Percentiles rank a stretch among this genome's conserved stretches.
Conservation (phyloP, 2,888 invertebrate species). For the Erebia palarica region DNA sequence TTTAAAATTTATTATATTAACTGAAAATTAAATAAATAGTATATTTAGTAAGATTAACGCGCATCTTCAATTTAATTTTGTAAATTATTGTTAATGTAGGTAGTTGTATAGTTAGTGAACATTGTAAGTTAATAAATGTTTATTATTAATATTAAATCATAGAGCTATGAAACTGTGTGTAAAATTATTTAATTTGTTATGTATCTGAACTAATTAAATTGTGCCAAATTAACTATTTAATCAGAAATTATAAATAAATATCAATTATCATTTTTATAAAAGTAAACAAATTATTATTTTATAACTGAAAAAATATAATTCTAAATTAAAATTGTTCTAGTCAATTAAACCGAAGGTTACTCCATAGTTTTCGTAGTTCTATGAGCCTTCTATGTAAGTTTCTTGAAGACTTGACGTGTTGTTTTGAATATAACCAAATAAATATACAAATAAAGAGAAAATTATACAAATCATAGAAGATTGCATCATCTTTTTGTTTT, state of each 20-base stretch:
- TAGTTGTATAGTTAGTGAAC: slow-evolving; percentile 52
- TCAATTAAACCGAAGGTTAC: slow-evolving; percentile 14
- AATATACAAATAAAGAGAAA: slow-evolving; percentile 58
- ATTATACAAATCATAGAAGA: slow-evolving; percentile 66
- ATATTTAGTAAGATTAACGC: slow-evolving; percentile 8
- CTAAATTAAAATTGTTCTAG: slow-evolving; percentile 16
- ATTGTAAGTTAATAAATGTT: slow-evolving; percentile 47
- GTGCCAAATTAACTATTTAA: slow-evolving; percentile 36
- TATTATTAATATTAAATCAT: slow-evolving; percentile 43
- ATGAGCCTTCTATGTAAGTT: slow-evolving; percentile 48
- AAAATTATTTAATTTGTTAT: background rate
- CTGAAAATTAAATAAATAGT: background rate
- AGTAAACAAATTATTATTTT: background rate
- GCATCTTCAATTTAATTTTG: slow-evolving; percentile 41
- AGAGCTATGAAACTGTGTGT: slow-evolving; percentile 46
- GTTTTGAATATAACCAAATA: slow-evolving; percentile 63
- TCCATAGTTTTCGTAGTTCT: slow-evolving; percentile 42
- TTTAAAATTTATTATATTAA: background rate
- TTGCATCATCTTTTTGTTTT: slow-evolving; percentile 64
- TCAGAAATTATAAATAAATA: background rate
- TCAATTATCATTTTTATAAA: background rate
- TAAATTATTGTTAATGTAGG: slow-evolving; percentile 64
- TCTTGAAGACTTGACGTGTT: slow-evolving; percentile 57
- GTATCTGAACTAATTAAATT: background rate
- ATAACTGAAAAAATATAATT: background rate